phyloP scores from a whole-genome alignment of 1,140 invertebrate species.

The Brachionus plicatilis region DNA sequence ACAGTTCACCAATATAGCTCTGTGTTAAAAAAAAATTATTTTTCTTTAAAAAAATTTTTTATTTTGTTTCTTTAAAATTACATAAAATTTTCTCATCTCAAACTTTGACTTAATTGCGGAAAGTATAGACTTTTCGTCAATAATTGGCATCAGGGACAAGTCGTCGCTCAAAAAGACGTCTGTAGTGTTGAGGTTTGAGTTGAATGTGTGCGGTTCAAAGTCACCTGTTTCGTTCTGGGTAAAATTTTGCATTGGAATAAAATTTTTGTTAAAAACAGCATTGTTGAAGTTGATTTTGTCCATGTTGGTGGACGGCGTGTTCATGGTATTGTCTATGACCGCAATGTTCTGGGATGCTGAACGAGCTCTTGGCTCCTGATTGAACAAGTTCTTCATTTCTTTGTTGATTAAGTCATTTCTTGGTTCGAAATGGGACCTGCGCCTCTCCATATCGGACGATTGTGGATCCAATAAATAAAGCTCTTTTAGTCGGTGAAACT shows the following conservation, averaged over 20 bases:
- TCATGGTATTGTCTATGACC: background rate
- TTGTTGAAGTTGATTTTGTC: slow-evolving; percentile 30
- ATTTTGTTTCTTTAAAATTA: background rate
- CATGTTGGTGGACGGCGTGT: background rate
- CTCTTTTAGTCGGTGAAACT: background rate
- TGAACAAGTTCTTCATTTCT: slow-evolving; percentile 21
- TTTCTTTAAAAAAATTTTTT: background rate
- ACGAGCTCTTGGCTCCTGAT: background rate
- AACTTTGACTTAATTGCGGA: slow-evolving; percentile 5
- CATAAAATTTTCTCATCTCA: slow-evolving; percentile 38
- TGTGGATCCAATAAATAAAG: background rate
- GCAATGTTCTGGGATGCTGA: background rate
- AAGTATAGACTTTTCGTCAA: slow-evolving; percentile 22
- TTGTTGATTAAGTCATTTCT: slow-evolving; percentile 5
- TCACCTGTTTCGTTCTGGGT: slow-evolving; percentile 6
- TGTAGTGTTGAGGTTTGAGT: slow-evolving; percentile 13
- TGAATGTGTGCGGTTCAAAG: background rate
- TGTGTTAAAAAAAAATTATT: slow-evolving; percentile 47
- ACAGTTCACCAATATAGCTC: slow-evolving; percentile 74
- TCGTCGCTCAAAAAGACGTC: slow-evolving; percentile 29
- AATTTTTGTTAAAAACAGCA: slow-evolving; percentile 16
- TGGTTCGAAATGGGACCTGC: background rate
- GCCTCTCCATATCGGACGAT: background rate
- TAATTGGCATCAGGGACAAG: background rate
- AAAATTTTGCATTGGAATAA: slow-evolving; percentile 8